phyloP scores from a whole-genome alignment of 53 echinoderm and acorn worm genomes.

The Arbacia lixula region DNA sequence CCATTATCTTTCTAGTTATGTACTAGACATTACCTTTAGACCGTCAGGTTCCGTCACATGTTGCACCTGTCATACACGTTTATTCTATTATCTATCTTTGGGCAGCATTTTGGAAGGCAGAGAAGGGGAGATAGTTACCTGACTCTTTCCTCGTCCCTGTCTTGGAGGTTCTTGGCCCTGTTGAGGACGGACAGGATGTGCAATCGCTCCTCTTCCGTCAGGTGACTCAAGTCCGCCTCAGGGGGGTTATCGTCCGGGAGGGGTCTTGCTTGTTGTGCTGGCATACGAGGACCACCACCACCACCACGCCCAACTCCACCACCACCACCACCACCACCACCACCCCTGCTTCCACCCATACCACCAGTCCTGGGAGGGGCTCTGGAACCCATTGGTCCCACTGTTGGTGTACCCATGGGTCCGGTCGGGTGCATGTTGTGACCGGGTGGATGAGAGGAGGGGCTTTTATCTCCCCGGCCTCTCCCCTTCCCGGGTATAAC shows the following conservation, averaged over 20 bases:
- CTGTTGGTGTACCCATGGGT: no score
- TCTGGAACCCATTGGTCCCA: no score
- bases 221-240: slow-evolving; percentile 91
- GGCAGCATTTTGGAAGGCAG: no score
- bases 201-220: slow-evolving; percentile 86
- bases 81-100: no score
- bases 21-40: not conserved
- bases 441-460: not conserved
- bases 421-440: not conserved
- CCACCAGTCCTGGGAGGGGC: no score
- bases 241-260: slow-evolving; percentile 26
- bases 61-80: no score
- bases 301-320: not conserved
- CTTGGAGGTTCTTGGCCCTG: slow-evolving; percentile 81
- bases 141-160: slow-evolving; percentile 86
- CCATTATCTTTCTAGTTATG: not conserved
- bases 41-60: no score
- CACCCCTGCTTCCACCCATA: no score
- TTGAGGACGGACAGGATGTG: slow-evolving; percentile 86
- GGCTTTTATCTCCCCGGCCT: slow-evolving; percentile 9
- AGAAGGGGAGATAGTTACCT: slow-evolving; percentile 59
- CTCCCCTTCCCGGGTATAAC: slow-evolving; percentile 35
- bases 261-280: not conserved
- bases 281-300: no score
- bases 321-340: not conserved